These are phyloP conservation scores for Tiliacea citrago DNA, from an alignment of 2,888 invertebrate genomes.

Conservation along the genomic window DNA sequence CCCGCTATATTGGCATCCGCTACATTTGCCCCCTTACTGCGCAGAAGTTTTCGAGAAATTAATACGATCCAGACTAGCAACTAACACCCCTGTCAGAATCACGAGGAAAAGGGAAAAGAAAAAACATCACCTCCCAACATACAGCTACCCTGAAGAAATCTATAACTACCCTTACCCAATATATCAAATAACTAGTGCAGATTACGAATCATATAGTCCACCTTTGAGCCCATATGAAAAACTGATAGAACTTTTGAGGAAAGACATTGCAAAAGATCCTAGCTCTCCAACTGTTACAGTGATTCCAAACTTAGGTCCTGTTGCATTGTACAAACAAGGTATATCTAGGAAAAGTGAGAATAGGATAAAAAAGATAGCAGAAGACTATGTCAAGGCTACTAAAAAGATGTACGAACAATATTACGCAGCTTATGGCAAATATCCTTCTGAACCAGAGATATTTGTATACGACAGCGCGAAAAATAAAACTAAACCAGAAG, in stretches of 20 bases:
- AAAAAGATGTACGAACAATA: slow-evolving; percentile 51
- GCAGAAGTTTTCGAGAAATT: slow-evolving; percentile 77
- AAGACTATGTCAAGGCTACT: slow-evolving; percentile 70
- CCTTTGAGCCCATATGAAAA: slow-evolving; percentile 71
- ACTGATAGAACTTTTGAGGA: slow-evolving; percentile 75
- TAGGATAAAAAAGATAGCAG: slow-evolving; percentile 76
- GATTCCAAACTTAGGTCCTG: slow-evolving; percentile 78
- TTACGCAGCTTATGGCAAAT: slow-evolving; percentile 50
- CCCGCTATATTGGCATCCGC: slow-evolving; percentile 84
- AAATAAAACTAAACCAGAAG: slow-evolving; percentile 45
- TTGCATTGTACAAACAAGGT: slow-evolving; percentile 81
- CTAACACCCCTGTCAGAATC: slow-evolving; percentile 67
- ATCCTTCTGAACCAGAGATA: slow-evolving; percentile 38
- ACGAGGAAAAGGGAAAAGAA: slow-evolving; percentile 63
- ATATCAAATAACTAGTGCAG: slow-evolving; percentile 36
- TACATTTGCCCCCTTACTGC: slow-evolving; percentile 83
- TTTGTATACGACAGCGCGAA: slow-evolving; percentile 58
- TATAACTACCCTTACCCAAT: slow-evolving; percentile 27
- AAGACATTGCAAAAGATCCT: slow-evolving; percentile 76
- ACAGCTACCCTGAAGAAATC: slow-evolving; percentile 26
- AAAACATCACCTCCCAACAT: slow-evolving; percentile 2
- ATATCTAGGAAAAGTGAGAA: slow-evolving; percentile 79
- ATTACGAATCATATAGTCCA: slow-evolving; percentile 35
- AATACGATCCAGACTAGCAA: slow-evolving; percentile 73
- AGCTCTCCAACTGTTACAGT: slow-evolving; percentile 74